These are phyloP conservation scores for Abramis brama DNA, from an alignment of 2,113 vertebrate species.

Conservation along the genomic window DNA sequence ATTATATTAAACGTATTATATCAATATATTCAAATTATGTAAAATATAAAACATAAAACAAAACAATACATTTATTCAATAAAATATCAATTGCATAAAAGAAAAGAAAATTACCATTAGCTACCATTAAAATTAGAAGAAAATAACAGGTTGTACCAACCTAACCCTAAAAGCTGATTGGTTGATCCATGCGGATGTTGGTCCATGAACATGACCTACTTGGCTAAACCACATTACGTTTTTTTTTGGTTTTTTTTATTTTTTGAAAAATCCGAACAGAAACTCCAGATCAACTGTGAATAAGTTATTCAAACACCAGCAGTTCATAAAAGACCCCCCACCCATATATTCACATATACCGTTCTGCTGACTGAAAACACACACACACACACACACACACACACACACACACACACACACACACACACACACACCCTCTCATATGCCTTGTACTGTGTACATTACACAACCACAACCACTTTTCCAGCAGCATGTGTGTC, in stretches of 20 bases:
- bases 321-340: slow-evolving; percentile 26
- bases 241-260: background rate
- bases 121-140: background rate
- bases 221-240: background rate
- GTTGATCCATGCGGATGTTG: too few relatives aligned
- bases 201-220: background rate
- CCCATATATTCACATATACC: background rate
- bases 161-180: too few relatives aligned
- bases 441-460: slow-evolving; percentile 44
- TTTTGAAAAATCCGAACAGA: background rate
- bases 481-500: slow-evolving; percentile 63
- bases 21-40: background rate
- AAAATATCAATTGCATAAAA: background rate
- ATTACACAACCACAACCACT: slow-evolving; percentile 55
- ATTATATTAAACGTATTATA: too few relatives aligned
- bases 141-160: too few relatives aligned
- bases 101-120: background rate
- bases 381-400: background rate
- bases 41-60: background rate
- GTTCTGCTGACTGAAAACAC: slow-evolving; percentile 19
- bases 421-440: background rate
- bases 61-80: background rate
- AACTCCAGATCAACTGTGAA: slow-evolving; percentile 18
- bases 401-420: background rate
- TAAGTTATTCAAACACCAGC: slow-evolving; percentile 25